Evolutionary conservation across 1,140 invertebrate species (phyloP).

Genomic region (Drosophila seguyi): DNA sequence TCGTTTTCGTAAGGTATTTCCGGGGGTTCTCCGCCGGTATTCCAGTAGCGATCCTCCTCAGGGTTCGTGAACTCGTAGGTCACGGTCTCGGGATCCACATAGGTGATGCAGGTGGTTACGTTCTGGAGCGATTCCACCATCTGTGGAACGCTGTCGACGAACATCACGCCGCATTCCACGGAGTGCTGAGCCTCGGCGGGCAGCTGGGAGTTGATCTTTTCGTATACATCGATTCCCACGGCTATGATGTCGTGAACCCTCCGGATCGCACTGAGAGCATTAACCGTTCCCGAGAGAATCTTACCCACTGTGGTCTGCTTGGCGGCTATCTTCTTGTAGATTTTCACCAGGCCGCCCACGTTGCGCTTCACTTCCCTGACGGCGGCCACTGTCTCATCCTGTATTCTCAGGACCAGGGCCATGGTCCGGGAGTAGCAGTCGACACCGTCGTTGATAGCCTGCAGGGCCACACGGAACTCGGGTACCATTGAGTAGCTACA

Average conservation of each 20-base stretch:
- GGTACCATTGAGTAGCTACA: conserved; percentile 77
- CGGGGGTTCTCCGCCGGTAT: conserved; percentile 52
- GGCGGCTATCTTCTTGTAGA: conserved; percentile 74
- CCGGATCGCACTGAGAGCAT: conserved; percentile 55
- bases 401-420: conserved; percentile 50
- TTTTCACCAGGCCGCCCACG: conserved; percentile 54
- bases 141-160: conserved; percentile 62
- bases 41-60: conserved; percentile 73
- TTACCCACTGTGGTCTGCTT: conserved; percentile 70
- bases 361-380: conserved; percentile 63
- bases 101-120: conserved; percentile 67
- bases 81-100: conserved; percentile 41
- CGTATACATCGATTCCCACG: conserved; percentile 64
- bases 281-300: conserved; percentile 67
- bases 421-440: conserved; percentile 71
- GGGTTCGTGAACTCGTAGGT: conserved; percentile 72
- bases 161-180: conserved; percentile 49
- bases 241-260: conserved; percentile 71
- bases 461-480: conserved; percentile 63
- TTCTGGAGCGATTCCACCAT: conserved; percentile 70
- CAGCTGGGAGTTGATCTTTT: conserved; percentile 57
- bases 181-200: conserved; percentile 49
- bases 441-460: conserved; percentile 66
- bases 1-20: conserved; percentile 62
- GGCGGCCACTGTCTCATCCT: conserved; percentile 68